phyloP scores from a whole-genome alignment of 2,888 invertebrate species.

The Buathra laborator region DNA sequence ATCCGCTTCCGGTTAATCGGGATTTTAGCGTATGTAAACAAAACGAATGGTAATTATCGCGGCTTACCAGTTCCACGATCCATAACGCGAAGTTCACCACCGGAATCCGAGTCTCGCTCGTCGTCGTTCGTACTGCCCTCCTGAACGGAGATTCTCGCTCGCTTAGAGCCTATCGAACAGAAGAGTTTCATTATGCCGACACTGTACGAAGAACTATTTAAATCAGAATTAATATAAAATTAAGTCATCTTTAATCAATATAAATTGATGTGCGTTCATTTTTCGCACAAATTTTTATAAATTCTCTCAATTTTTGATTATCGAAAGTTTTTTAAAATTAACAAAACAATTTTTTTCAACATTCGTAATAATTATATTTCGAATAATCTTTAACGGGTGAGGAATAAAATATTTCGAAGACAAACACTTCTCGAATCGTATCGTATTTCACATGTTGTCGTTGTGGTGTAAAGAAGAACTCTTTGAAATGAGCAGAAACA shows the following conservation, averaged over 20 bases:
- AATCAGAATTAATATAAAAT: too few relatives aligned
- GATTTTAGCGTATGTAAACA: background rate
- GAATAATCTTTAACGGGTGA: background rate
- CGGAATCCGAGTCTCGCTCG: slow-evolving; percentile 84
- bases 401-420: background rate
- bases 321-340: too few relatives aligned
- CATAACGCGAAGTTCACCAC: slow-evolving; percentile 76
- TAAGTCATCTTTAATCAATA: too few relatives aligned
- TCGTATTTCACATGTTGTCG: background rate
- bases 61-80: slow-evolving; percentile 75
- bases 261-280: too few relatives aligned
- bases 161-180: slow-evolving; percentile 83
- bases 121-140: slow-evolving; percentile 85
- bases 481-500: slow-evolving; percentile 15
- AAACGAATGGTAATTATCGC: background rate
- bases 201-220: too few relatives aligned
- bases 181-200: background rate
- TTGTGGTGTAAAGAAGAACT: background rate
- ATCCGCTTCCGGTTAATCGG: too few relatives aligned
- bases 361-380: too few relatives aligned
- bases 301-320: too few relatives aligned
- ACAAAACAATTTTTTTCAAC: too few relatives aligned
- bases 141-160: slow-evolving; percentile 85
- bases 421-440: background rate
- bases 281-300: too few relatives aligned